Conservation (phyloP, 2,113 vertebrate species). For the Paratilapia polleni region DNA sequence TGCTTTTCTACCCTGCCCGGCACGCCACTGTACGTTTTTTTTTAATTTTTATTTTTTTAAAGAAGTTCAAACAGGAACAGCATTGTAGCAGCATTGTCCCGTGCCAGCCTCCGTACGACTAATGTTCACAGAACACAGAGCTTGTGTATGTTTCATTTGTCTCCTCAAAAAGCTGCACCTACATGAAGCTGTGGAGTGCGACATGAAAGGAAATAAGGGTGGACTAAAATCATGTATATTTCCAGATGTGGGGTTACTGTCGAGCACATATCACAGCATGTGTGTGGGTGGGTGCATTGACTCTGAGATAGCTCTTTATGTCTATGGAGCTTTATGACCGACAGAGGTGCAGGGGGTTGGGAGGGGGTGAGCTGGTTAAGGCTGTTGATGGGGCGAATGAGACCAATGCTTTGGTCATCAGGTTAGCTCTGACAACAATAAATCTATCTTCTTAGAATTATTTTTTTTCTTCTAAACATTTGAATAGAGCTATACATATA, state of each 20-base stretch:
- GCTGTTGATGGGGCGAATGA: conserved; percentile 43
- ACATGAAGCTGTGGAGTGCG: conserved; percentile 25
- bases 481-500: conserved; percentile 57
- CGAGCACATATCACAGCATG: background rate
- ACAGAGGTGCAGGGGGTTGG: conserved; percentile 8
- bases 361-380: conserved; percentile 38
- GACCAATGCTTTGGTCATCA: conserved; percentile 23
- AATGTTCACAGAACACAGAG: conserved; percentile 78
- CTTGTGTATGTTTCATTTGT: conserved; percentile 40
- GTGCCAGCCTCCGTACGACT: conserved; percentile 45
- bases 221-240: background rate
- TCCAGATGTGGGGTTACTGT: conserved; percentile 2
- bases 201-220: conserved; percentile 30
- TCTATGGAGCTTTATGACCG: background rate
- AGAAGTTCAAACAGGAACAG: conserved; percentile 50
- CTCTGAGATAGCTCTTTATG: background rate
- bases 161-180: conserved; percentile 45
- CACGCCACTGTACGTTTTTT: conserved; percentile 53
- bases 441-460: conserved; percentile 35
- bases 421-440: conserved; percentile 47
- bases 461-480: conserved; percentile 30
- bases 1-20: conserved; percentile 72
- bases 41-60: background rate
- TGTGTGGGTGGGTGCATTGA: background rate
- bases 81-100: conserved; percentile 76